phyloP scores from a whole-genome alignment of 2,113 vertebrate genomes.

The Halichoeres trimaculatus region DNA sequence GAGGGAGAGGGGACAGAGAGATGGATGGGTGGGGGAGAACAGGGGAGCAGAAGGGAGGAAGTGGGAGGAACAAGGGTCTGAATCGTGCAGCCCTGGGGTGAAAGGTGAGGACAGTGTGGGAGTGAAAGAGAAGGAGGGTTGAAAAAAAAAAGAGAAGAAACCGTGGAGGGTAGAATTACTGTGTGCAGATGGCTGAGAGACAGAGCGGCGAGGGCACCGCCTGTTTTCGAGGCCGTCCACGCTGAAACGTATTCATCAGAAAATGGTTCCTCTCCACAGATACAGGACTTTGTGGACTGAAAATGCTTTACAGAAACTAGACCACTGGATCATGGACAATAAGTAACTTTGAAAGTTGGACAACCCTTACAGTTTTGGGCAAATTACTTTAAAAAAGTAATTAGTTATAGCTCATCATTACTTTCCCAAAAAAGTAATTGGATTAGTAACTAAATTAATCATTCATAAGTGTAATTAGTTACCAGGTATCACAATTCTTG shows the following conservation, averaged over 20 bases:
- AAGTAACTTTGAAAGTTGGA: too few relatives aligned
- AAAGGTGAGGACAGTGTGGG: slow-evolving; percentile 37
- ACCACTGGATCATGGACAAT: too few relatives aligned
- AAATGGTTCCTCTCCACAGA: too few relatives aligned
- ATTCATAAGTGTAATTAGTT: too few relatives aligned
- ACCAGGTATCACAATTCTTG: too few relatives aligned
- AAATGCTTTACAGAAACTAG: too few relatives aligned
- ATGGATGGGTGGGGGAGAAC: slow-evolving; percentile 41
- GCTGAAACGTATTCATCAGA: slow-evolving; percentile 2
- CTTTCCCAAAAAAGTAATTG: too few relatives aligned
- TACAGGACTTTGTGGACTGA: too few relatives aligned
- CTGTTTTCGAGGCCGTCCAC: slow-evolving; percentile 19
- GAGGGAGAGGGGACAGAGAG: slow-evolving; percentile 21
- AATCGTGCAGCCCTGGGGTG: slow-evolving; percentile 53
- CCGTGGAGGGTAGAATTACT: slow-evolving; percentile 27
- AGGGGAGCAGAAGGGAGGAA: slow-evolving; percentile 40
- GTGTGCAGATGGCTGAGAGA: slow-evolving; percentile 54
- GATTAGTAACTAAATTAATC: too few relatives aligned
- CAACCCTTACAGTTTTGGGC: too few relatives aligned
- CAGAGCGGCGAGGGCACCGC: slow-evolving; percentile 15
- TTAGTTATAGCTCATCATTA: too few relatives aligned
- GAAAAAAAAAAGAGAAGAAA: slow-evolving; percentile 2
- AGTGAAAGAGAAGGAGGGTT: neutral
- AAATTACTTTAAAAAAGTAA: too few relatives aligned
- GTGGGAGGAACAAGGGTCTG: slow-evolving; percentile 55